Percentiles rank a stretch among this genome's conserved stretches.
Evolutionary conservation across 2,113 vertebrate species (phyloP).

Genomic region (Festucalex cinctus): DNA sequence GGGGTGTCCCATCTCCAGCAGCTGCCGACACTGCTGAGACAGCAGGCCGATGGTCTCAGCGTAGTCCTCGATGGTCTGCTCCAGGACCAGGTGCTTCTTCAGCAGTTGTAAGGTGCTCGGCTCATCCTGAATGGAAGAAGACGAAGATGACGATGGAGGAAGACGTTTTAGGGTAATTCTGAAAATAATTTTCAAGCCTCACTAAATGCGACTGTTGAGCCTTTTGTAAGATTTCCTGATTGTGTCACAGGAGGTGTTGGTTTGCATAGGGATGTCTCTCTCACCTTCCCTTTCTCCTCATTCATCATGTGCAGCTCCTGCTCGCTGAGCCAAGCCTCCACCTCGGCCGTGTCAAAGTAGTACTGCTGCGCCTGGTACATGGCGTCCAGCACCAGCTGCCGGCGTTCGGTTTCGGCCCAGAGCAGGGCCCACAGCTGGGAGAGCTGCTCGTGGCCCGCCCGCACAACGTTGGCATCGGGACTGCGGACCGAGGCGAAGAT

Average conservation of each 20-base stretch:
- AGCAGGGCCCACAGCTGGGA: slow-evolving; percentile 78
- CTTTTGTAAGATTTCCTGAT: not conserved
- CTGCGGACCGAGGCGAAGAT: slow-evolving; percentile 80
- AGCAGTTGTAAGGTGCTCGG: slow-evolving; percentile 89
- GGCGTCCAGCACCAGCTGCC: slow-evolving; percentile 83
- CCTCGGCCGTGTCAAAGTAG: slow-evolving; percentile 87
- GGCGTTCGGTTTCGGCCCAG: slow-evolving; percentile 77
- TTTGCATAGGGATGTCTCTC: not conserved
- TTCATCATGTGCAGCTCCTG: slow-evolving; percentile 95
- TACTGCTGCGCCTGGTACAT: slow-evolving; percentile 93
- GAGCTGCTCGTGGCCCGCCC: slow-evolving; percentile 77
- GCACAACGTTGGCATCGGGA: slow-evolving; percentile 77
- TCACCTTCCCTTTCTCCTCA: slow-evolving; percentile 92
- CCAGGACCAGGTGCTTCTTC: slow-evolving; percentile 87
- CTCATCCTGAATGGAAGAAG: slow-evolving; percentile 79
- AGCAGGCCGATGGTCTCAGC: slow-evolving; percentile 91
- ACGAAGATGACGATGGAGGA: not conserved
- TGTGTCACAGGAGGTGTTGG: not conserved
- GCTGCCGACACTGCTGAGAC: slow-evolving; percentile 86
- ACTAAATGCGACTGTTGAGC: not conserved
- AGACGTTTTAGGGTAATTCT: not conserved
- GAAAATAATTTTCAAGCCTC: not conserved
- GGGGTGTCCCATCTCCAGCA: slow-evolving; percentile 87
- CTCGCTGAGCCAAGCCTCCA: slow-evolving; percentile 91
- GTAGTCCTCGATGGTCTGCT: slow-evolving; percentile 92